Evolutionary conservation across 1,140 invertebrate genomes (phyloP).

Genomic region (Solenopsis invicta): DNA sequence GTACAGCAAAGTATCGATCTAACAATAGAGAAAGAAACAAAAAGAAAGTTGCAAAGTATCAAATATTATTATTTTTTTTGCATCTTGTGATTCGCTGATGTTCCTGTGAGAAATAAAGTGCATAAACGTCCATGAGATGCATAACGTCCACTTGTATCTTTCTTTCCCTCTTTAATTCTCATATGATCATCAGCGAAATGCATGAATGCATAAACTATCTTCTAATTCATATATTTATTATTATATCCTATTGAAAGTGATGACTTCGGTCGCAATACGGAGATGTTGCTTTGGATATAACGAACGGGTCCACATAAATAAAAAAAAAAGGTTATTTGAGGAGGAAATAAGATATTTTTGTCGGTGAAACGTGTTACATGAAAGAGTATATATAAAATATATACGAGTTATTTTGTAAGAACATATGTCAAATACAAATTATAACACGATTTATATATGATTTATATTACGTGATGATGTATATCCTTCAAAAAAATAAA

Average conservation of each 20-base stretch:
- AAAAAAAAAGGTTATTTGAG: conserved; percentile 42
- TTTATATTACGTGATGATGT: conserved; percentile 27
- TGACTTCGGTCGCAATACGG: not conserved
- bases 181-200: conserved; percentile 37
- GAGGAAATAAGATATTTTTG: conserved; percentile 80
- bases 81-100: conserved; percentile 20
- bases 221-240: conserved; percentile 43
- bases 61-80: conserved; percentile 53
- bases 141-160: conserved; percentile 25
- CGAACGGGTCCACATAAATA: conserved; percentile 38
- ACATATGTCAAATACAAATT: conserved; percentile 77
- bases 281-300: conserved; percentile 26
- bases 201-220: not conserved
- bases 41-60: conserved; percentile 43
- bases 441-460: conserved; percentile 73
- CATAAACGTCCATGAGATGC: not conserved
- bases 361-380: conserved; percentile 77
- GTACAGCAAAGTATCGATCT: not conserved
- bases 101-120: not conserved
- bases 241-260: conserved; percentile 48
- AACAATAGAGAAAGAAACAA: conserved; percentile 45
- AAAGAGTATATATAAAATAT: conserved; percentile 73
- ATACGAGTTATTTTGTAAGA: conserved; percentile 82
- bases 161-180: conserved; percentile 18
- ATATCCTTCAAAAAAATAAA: conserved; percentile 40